Percentiles rank a stretch among this genome's conserved stretches.
Conservation (phyloP, 2,888 invertebrate genomes). For the Eristalis arbustorum region DNA sequence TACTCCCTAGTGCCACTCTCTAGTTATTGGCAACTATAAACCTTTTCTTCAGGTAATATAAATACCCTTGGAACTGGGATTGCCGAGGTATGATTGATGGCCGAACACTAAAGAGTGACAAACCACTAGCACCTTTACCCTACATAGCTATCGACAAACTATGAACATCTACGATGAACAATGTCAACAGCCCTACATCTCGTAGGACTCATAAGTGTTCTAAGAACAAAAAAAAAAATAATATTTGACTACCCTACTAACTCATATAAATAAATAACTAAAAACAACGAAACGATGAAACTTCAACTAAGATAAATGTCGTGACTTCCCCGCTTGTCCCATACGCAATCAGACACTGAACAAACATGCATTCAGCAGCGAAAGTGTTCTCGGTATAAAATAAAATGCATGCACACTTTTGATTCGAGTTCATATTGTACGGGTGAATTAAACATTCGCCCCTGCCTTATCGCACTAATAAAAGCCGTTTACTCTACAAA, state of each 20-base stretch:
- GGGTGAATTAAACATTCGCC: background rate
- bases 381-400: background rate
- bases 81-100: too few species aligned
- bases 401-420: background rate
- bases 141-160: too few species aligned
- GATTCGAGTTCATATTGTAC: background rate
- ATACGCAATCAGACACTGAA: background rate
- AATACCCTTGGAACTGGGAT: too few species aligned
- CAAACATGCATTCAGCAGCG: background rate
- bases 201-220: background rate
- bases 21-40: too few species aligned
- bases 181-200: too few species aligned
- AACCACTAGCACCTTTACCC: too few species aligned
- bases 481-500: constrained; percentile 22
- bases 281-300: background rate
- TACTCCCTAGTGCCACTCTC: too few species aligned
- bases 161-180: too few species aligned
- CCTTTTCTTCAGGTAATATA: too few species aligned
- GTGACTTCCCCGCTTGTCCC: background rate
- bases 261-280: background rate
- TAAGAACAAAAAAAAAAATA: background rate
- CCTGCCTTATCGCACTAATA: constrained; percentile 34
- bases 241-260: too few species aligned
- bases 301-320: background rate
- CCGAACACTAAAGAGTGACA: too few species aligned